Evolutionary conservation across 2,797 vertebrate genomes (phyloP), one percentile per base, ranked within the genome.

Genomic region (Acipenser transmontanus): DNA sequence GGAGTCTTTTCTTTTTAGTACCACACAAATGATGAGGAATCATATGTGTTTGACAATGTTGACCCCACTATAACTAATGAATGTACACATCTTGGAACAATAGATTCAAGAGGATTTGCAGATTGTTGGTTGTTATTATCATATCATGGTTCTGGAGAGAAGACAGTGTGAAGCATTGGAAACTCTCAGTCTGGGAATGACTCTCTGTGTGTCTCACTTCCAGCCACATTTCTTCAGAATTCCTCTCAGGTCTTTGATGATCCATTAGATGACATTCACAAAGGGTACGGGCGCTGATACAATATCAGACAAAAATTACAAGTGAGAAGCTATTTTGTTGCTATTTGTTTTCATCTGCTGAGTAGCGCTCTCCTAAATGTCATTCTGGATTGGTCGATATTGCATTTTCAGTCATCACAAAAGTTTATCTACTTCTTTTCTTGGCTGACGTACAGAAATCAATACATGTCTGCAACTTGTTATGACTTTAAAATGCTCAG

Each of bases 281-380:
- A 72, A 72, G 71, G 67, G 71, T 79, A 79, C 76, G 70, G 69
- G 66, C 67, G 56, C 71, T 79, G 70, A 76, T 80, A 71, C 0
- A 10, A 70, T 77, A 85, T 81, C 77, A 81, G 81, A 83, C 79
- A 77, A 80, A 84, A 86, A 82, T 81, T 80, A 78, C 73, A 74
- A 80, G 71, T 66, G 76, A 83, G 75, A 78, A 79, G 60, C 79
- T 78, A 77, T 81, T 82, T 81, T 80, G 75, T 66, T 83, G 76
- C 80, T 70, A 78, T 85, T 85, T 83, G 78, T 85, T 85, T 81
- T 84, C 79, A 82, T 85, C 80, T 77, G 67, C 73, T 78, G 71
- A 81, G 64, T 79, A 85, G 84, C 61, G 48, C 50, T 82, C 77
- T 82, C 77, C 80, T 72, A 78, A 80, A 80, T 83, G 80, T 78